A percentile compares a stretch with the other conserved stretches of the same genome.
These are phyloP conservation scores for Diarsia rubi DNA, from an alignment of 2,888 invertebrate genomes.

Conservation along the genomic window DNA sequence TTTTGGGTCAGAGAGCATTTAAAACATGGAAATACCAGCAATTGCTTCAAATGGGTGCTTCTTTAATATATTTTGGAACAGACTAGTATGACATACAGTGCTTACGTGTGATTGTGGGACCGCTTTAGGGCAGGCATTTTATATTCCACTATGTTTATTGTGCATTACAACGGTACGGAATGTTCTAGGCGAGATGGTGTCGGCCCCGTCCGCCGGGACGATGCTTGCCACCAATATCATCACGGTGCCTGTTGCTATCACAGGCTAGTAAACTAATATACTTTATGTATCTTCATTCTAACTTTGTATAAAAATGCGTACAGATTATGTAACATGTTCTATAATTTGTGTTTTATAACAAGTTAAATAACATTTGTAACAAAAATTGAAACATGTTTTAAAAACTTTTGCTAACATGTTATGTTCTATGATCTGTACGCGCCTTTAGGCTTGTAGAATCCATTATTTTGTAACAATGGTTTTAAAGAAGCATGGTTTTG, in stretches of 20 bases:
- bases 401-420: too few species aligned
- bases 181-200: conserved; percentile 86
- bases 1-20: not conserved
- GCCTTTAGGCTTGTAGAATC: not conserved
- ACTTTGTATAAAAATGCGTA: not conserved
- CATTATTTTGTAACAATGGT: not conserved
- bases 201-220: conserved; percentile 77
- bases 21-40: not conserved
- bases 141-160: not conserved
- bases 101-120: not conserved
- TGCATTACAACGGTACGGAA: conserved; percentile 49
- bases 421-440: too few species aligned
- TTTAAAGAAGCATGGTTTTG: not conserved
- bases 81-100: conserved; percentile 5
- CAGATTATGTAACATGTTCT: too few species aligned
- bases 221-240: conserved; percentile 75
- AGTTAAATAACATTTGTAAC: too few species aligned
- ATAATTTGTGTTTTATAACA: too few species aligned
- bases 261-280: conserved; percentile 80
- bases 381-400: too few species aligned
- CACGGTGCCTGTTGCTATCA: conserved; percentile 76
- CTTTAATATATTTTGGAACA: not conserved
- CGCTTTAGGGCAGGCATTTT: conserved; percentile 17
- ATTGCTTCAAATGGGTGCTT: conserved; percentile 35
- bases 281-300: conserved; percentile 22